These are phyloP conservation scores for Callipepla squamata DNA, from an alignment of 2,113 vertebrate genomes.

Conservation along the genomic window DNA sequence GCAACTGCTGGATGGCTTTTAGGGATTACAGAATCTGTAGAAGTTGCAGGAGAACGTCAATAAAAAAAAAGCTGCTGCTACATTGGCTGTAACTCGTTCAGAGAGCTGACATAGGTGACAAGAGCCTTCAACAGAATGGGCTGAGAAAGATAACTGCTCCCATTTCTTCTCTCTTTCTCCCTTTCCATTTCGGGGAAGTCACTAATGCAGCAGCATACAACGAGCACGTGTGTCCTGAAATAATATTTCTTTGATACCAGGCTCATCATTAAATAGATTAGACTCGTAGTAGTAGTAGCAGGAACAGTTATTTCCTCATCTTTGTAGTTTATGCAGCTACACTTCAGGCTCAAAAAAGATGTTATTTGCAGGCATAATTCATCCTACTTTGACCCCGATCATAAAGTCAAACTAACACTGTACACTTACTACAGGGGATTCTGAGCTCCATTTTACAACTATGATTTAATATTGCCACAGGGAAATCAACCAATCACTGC, in stretches of 20 bases:
- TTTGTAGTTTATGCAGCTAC: neutral
- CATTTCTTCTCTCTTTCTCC: neutral
- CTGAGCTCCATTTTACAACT: neutral
- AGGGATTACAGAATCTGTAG: neutral
- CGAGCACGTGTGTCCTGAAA: neutral
- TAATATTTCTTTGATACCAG: neutral
- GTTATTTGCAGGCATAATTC: neutral
- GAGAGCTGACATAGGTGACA: neutral
- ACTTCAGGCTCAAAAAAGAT: neutral
- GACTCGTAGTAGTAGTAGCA: neutral
- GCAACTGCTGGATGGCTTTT: neutral
- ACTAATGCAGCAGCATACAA: neutral
- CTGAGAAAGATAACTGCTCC: neutral
- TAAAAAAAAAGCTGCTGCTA: neutral
- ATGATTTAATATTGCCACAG: neutral
- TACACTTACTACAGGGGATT: neutral
- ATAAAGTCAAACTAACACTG: neutral
- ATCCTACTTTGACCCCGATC: neutral
- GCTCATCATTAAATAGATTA: neutral
- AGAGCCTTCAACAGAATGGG: neutral
- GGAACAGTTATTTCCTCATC: neutral
- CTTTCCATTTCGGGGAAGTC: neutral
- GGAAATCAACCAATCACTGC: neutral
- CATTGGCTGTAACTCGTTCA: neutral
- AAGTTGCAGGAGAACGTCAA: neutral